Evolutionary conservation across 2,888 invertebrate genomes (phyloP), one percentile per base, ranked within the genome.

Genomic region (Drosophila meridionalis): DNA sequence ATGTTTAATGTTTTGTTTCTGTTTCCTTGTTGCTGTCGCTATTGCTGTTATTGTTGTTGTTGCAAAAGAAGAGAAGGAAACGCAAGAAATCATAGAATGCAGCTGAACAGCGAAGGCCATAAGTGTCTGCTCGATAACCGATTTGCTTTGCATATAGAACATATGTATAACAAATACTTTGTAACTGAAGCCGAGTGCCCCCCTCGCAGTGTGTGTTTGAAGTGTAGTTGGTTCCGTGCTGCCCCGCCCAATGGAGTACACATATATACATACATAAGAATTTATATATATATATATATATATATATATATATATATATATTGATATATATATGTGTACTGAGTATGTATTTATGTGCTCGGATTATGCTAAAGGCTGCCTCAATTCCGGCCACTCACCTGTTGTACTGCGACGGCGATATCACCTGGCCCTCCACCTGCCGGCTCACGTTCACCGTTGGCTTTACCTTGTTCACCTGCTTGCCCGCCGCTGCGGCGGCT

Each of bases 391-490:
- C 28, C 50, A 78, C 80, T 90, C 87, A 93, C 93, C 95, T 95
- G 92, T 96, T 96, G 92, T 95, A 96, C 77, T 94, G 94, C 79
- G 95, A 95, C 79, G 96, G 95, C 91, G 95, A 95, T 87, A 95
- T 95, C 93, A 95, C 94, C 94, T 95, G 96, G 28, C 92, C 92
- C 88, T 97, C 97, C 45, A 95, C 95, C 60, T 96, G 95, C 93
- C 97, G 95, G 92, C 96, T 97, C 69, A 97, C 96, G 91, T 96
- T 97, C 72, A 97, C 96, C 90, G 96, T 97, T 53, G 97, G 97
- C 93, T 97, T 97, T 89, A 97, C 97, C 93, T 97, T 97, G 94
- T 97, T 97, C 92, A 97, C 97, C 93, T 97, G 97, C 91, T 97
- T 96, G 82, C 87, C 84, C 28, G 87, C 89, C 20, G 86, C 83